Evolutionary conservation across 2,113 vertebrate genomes (phyloP).

Genomic region (Tetrao urogallus): DNA sequence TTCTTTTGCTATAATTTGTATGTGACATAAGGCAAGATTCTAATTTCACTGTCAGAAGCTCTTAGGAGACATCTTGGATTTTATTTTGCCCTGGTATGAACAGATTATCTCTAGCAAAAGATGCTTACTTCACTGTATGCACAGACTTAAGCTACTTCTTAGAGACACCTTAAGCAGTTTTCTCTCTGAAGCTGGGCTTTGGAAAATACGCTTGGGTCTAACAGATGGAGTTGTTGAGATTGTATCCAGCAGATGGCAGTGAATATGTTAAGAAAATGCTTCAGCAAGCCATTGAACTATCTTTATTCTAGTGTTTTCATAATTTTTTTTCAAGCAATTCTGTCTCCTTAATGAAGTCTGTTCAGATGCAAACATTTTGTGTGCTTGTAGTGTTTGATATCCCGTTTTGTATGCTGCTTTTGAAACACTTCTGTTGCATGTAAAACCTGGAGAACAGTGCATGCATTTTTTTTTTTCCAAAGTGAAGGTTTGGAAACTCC

Average conservation of each 20-base stretch:
- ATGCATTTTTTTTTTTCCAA: not conserved
- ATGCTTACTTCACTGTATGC: not conserved
- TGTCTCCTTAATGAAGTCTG: not conserved
- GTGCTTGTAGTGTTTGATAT: not conserved
- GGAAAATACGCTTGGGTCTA: not conserved
- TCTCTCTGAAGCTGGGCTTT: not conserved
- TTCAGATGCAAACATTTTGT: not conserved
- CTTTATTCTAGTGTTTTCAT: not conserved
- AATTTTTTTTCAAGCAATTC: not conserved
- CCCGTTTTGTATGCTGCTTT: not conserved
- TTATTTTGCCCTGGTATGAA: not conserved
- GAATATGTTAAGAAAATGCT: slow-evolving; percentile 21
- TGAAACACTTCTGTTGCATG: not conserved
- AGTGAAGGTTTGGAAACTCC: not conserved
- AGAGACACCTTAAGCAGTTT: not conserved
- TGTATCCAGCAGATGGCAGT: slow-evolving; percentile 70
- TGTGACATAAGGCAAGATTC: not conserved
- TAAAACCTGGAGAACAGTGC: not conserved
- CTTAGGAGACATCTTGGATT: not conserved
- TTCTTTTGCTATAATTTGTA: not conserved
- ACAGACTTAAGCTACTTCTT: not conserved
- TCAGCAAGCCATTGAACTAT: not conserved
- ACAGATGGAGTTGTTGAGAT: not conserved
- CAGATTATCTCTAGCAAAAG: not conserved
- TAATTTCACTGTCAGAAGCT: not conserved